Evolutionary conservation across 2,113 vertebrate genomes (phyloP).

Genomic region (Lophura nycthemera): DNA sequence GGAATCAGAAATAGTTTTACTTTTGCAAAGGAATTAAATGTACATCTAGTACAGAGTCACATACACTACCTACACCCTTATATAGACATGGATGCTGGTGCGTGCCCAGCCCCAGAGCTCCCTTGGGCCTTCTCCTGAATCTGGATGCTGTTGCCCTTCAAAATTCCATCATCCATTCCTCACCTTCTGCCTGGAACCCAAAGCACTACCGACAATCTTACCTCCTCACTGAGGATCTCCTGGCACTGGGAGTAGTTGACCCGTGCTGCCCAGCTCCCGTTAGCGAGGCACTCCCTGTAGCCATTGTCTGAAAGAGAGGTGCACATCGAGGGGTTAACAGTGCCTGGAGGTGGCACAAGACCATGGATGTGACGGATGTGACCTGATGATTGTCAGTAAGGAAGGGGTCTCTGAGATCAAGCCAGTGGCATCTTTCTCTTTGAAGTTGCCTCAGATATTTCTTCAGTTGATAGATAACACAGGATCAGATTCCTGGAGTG

Average conservation of each 20-base stretch:
- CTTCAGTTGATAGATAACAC: background rate
- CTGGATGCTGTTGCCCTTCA: background rate
- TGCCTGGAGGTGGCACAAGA: background rate
- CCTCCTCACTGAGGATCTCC: constrained; percentile 89
- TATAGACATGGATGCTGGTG: background rate
- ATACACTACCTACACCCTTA: background rate
- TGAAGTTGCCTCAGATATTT: background rate
- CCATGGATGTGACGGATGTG: background rate
- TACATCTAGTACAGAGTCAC: background rate
- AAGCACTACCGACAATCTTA: constrained; percentile 3
- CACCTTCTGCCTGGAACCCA: background rate
- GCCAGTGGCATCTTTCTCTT: background rate
- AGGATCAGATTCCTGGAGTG: background rate
- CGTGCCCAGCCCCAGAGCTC: background rate
- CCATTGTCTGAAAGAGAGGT: constrained; percentile 82
- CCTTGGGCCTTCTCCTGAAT: background rate
- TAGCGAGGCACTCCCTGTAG: constrained; percentile 87
- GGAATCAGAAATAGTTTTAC: background rate
- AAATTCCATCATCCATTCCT: background rate
- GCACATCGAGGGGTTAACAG: background rate
- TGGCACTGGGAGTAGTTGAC: constrained; percentile 90
- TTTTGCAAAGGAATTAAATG: background rate
- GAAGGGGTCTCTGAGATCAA: background rate
- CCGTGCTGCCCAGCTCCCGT: constrained; percentile 86
- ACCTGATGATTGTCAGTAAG: background rate